These are phyloP conservation scores for Agrochola litura DNA, from an alignment of 2,888 invertebrate species.

Conservation along the genomic window DNA sequence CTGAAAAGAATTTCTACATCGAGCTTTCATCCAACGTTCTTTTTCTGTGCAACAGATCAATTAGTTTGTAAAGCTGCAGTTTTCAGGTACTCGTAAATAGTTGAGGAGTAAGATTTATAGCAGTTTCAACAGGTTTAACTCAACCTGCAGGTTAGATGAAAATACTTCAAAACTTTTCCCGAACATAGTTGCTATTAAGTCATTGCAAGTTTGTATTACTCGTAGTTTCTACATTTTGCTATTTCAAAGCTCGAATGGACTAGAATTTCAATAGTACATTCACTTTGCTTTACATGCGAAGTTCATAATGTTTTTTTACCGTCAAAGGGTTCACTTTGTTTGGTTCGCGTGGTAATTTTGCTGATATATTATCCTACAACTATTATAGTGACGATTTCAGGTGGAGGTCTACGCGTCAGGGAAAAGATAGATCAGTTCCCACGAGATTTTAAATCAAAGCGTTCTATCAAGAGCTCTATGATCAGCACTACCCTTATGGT, in stretches of 20 bases:
- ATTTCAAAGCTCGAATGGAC: neutral
- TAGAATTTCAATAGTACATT: conserved; percentile 22
- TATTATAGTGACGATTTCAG: neutral
- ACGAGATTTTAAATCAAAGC: neutral
- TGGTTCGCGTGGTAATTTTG: neutral
- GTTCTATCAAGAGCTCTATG: neutral
- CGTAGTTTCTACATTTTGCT: neutral
- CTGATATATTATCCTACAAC: neutral
- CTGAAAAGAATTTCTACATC: conserved; percentile 21
- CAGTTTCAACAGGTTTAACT: conserved; percentile 20
- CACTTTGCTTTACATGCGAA: conserved; percentile 11
- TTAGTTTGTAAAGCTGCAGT: conserved; percentile 27
- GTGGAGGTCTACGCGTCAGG: neutral
- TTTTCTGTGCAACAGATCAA: conserved; percentile 31
- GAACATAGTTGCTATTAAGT: conserved; percentile 33
- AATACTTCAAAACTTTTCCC: conserved; percentile 39
- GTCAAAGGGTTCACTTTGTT: neutral
- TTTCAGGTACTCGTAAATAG: conserved; percentile 28
- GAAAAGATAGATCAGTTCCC: neutral
- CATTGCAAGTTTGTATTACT: neutral
- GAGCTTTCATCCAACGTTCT: neutral
- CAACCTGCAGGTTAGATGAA: conserved; percentile 36
- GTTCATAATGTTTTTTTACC: neutral
- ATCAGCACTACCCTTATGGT: neutral
- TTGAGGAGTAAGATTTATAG: conserved; percentile 27